Evolutionary conservation across 2,888 invertebrate genomes (phyloP).

Genomic region (Torymus texanus): DNA sequence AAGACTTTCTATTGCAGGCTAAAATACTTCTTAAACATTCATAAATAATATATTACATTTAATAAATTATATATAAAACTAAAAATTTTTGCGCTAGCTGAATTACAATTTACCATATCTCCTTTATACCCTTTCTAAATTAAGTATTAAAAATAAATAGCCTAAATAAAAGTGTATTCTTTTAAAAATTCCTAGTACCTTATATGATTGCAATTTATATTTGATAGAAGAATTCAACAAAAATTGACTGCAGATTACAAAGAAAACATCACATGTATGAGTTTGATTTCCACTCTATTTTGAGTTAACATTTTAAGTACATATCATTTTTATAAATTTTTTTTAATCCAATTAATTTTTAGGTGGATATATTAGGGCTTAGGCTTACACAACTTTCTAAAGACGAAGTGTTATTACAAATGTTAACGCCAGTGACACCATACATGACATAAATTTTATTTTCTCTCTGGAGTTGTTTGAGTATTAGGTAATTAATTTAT

Average conservation of each 20-base stretch:
- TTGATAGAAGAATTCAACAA: neutral
- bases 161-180: conserved; percentile 12
- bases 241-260: too few relatives aligned
- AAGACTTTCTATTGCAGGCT: conserved; percentile 55
- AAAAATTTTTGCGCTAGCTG: conserved; percentile 19
- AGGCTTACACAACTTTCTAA: conserved; percentile 35
- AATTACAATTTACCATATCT: conserved; percentile 42
- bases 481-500: conserved; percentile 11
- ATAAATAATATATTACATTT: conserved; percentile 45
- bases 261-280: too few relatives aligned
- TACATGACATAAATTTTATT: conserved; percentile 36
- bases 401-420: conserved; percentile 31
- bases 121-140: conserved; percentile 26
- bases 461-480: conserved; percentile 27
- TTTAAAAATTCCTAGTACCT: neutral
- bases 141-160: conserved; percentile 17
- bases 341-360: conserved; percentile 1
- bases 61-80: conserved; percentile 35
- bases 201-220: neutral
- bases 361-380: conserved; percentile 19
- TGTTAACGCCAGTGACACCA: conserved; percentile 34
- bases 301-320: neutral
- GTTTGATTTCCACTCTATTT: neutral
- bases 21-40: conserved; percentile 47
- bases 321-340: conserved; percentile 14